phyloP scores from a whole-genome alignment of 2,888 invertebrate genomes.

The Anticlea derivata region DNA sequence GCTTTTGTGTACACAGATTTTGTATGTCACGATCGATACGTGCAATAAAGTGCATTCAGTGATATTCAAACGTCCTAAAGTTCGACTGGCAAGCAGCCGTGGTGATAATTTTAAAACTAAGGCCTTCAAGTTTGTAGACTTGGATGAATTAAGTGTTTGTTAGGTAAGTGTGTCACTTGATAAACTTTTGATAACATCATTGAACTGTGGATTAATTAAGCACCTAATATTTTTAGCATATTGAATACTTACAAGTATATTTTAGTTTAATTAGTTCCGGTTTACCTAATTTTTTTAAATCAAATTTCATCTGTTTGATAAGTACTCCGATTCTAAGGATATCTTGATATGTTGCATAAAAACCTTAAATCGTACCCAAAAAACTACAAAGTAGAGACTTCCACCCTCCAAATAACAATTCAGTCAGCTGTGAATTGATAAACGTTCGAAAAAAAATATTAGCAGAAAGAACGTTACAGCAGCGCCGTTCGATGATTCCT shows the following conservation, averaged over 20 bases:
- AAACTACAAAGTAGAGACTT: not conserved
- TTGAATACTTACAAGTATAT: too few relatives aligned
- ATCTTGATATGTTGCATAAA: too few relatives aligned
- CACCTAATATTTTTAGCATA: too few relatives aligned
- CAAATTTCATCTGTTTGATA: too few relatives aligned
- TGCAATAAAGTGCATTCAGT: slow-evolving; percentile 66
- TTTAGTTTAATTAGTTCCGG: too few relatives aligned
- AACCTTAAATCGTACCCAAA: too few relatives aligned
- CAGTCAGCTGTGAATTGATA: slow-evolving; percentile 62
- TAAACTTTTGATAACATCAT: too few relatives aligned
- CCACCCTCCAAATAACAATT: slow-evolving; percentile 17
- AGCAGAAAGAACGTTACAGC: slow-evolving; percentile 58
- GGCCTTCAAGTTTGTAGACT: slow-evolving; percentile 42
- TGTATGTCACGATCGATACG: slow-evolving; percentile 67
- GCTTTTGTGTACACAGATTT: slow-evolving; percentile 50
- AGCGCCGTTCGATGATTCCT: slow-evolving; percentile 52
- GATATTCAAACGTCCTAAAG: slow-evolving; percentile 32
- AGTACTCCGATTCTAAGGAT: too few relatives aligned
- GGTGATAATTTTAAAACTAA: slow-evolving; percentile 44
- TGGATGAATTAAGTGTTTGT: slow-evolving; percentile 50
- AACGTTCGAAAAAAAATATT: slow-evolving; percentile 60
- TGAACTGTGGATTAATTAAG: slow-evolving; percentile 2
- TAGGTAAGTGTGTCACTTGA: slow-evolving; percentile 44
- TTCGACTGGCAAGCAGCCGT: slow-evolving; percentile 18
- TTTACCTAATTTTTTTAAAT: too few relatives aligned